Evolutionary conservation across 2,797 vertebrate genomes (phyloP).

Genomic region (Phalanger gymnotis): DNA sequence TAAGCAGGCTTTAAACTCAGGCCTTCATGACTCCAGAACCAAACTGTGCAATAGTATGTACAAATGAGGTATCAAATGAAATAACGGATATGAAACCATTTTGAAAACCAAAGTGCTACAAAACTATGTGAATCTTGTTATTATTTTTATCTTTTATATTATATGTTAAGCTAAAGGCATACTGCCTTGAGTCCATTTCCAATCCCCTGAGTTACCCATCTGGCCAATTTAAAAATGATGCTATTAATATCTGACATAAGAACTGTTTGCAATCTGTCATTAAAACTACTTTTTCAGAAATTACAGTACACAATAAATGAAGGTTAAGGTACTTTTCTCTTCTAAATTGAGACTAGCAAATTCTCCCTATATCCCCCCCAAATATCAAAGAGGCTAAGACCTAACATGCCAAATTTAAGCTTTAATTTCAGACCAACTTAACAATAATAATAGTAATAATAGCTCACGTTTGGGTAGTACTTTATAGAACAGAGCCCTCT

Average conservation of each 20-base stretch:
- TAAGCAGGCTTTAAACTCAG: background rate
- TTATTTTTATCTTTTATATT: background rate
- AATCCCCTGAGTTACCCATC: rapidly evolving
- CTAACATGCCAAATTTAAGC: background rate
- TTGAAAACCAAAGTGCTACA: background rate
- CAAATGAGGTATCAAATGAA: background rate
- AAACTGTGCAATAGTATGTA: background rate
- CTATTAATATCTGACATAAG: background rate
- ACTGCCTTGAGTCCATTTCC: background rate
- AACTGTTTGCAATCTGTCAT: background rate
- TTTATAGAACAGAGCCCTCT: background rate
- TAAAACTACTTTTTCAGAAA: conserved; percentile 2
- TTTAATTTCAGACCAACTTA: background rate
- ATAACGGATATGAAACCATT: background rate
- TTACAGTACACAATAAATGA: background rate
- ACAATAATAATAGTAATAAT: background rate
- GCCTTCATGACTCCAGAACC: background rate
- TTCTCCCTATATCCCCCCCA: background rate
- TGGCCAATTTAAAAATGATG: background rate
- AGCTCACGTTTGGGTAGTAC: background rate
- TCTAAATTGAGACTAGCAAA: background rate
- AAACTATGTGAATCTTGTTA: background rate
- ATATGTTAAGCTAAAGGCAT: background rate
- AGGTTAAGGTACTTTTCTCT: background rate
- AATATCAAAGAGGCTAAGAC: background rate